Evolutionary conservation across 1,140 invertebrate species (phyloP).

Genomic region (Zophobas morio): DNA sequence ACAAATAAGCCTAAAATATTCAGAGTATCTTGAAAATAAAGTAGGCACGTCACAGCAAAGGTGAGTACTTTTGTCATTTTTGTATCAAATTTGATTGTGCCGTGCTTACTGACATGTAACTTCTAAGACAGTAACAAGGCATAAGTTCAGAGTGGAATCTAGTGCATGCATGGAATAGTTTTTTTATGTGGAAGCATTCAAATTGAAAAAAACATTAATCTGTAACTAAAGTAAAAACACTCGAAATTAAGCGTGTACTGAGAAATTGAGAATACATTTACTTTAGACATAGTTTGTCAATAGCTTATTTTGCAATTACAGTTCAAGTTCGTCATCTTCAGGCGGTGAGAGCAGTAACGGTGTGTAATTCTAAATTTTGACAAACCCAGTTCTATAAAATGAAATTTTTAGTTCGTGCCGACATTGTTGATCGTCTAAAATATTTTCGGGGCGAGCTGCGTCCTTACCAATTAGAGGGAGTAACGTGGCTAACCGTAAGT

Average conservation of each 20-base stretch:
- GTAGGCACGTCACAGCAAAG: not conserved
- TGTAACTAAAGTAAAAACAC: not conserved
- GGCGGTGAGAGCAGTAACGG: too few relatives aligned
- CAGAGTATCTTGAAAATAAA: conserved; percentile 5
- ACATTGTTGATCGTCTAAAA: not conserved
- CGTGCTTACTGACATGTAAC: too few relatives aligned
- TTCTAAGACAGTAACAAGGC: too few relatives aligned
- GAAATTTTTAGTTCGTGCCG: not conserved
- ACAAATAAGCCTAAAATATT: not conserved
- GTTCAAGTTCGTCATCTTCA: too few relatives aligned
- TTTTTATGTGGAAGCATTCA: not conserved
- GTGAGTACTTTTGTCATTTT: not conserved
- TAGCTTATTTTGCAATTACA: too few relatives aligned
- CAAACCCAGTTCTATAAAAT: not conserved
- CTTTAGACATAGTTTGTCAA: too few relatives aligned
- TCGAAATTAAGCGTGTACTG: too few relatives aligned
- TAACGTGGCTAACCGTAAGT: conserved; percentile 21
- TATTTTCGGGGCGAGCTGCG: conserved; percentile 14
- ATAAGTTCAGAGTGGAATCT: too few relatives aligned
- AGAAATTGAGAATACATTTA: too few relatives aligned
- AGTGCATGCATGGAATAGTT: not conserved
- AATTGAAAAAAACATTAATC: not conserved
- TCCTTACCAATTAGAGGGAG: conserved; percentile 31
- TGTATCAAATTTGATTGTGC: not conserved
- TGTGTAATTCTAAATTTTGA: not conserved